Evolutionary conservation across 2,888 invertebrate species (phyloP).

Genomic region (Pecten maximus): DNA sequence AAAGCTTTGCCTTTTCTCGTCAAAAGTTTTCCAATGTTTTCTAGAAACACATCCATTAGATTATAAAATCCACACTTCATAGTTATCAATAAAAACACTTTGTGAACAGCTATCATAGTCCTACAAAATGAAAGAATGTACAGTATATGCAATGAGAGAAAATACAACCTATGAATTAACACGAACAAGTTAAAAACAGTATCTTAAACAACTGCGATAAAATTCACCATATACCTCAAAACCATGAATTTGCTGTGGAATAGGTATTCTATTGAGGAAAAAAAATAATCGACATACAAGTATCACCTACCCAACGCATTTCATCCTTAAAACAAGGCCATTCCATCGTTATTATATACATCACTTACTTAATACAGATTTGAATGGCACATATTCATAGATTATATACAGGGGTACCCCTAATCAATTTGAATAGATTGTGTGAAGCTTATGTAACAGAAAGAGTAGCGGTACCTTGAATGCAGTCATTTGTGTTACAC

Average conservation of each 20-base stretch:
- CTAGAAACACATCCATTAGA: not conserved
- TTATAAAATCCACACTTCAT: not conserved
- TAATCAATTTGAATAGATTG: not conserved
- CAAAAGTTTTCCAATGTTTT: not conserved
- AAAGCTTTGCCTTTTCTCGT: constrained; percentile 21
- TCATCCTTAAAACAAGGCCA: not conserved
- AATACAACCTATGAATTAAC: constrained; percentile 6
- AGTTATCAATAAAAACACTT: not conserved
- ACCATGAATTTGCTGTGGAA: not conserved
- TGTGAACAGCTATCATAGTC: not conserved
- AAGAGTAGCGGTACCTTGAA: too few relatives aligned
- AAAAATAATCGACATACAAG: not conserved
- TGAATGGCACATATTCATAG: not conserved
- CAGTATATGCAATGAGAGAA: not conserved
- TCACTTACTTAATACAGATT: not conserved
- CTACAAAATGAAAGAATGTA: not conserved
- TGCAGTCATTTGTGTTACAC: too few relatives aligned
- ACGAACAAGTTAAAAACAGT: not conserved
- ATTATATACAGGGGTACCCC: not conserved
- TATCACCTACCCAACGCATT: not conserved
- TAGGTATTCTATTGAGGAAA: not conserved
- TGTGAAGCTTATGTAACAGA: not conserved
- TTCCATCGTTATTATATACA: not conserved
- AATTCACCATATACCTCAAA: not conserved
- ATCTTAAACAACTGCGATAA: not conserved